phyloP scores from a whole-genome alignment of 2,113 vertebrate genomes.

The Struthidea cinerea region DNA sequence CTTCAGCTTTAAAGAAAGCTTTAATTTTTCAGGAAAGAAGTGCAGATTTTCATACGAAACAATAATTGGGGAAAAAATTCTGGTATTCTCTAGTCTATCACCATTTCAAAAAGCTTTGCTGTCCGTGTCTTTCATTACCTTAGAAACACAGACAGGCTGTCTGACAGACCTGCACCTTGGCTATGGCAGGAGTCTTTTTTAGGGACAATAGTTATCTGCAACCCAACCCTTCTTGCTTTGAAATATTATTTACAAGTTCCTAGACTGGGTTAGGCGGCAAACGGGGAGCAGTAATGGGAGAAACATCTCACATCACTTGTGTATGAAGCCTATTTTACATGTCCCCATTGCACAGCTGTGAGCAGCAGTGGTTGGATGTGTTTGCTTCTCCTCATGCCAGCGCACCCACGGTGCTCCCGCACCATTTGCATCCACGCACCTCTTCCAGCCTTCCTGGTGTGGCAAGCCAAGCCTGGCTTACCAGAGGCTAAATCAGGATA shows the following conservation, averaged over 20 bases:
- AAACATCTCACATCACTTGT: neutral
- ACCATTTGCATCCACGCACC: neutral
- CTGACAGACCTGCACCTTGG: neutral
- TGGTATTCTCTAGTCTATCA: neutral
- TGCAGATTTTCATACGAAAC: neutral
- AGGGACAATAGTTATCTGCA: neutral
- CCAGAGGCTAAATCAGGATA: conserved; percentile 57
- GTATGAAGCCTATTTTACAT: neutral
- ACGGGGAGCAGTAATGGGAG: neutral
- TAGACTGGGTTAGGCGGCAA: neutral
- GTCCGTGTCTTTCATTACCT: neutral
- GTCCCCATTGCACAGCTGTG: neutral
- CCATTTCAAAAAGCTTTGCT: neutral
- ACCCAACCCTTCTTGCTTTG: neutral
- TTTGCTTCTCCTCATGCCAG: neutral
- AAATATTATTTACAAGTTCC: neutral
- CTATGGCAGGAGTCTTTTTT: neutral
- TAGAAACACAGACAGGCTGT: neutral
- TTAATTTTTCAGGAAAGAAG: neutral
- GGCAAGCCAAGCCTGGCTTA: neutral
- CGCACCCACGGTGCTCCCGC: neutral
- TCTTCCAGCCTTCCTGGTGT: neutral
- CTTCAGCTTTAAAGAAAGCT: neutral
- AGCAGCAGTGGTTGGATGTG: neutral
- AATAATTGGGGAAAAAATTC: neutral